A percentile compares a stretch with the other conserved stretches of the same genome.
Evolutionary conservation across 2,888 invertebrate genomes (phyloP).

Genomic region (Eumacrocentrus americanus): DNA sequence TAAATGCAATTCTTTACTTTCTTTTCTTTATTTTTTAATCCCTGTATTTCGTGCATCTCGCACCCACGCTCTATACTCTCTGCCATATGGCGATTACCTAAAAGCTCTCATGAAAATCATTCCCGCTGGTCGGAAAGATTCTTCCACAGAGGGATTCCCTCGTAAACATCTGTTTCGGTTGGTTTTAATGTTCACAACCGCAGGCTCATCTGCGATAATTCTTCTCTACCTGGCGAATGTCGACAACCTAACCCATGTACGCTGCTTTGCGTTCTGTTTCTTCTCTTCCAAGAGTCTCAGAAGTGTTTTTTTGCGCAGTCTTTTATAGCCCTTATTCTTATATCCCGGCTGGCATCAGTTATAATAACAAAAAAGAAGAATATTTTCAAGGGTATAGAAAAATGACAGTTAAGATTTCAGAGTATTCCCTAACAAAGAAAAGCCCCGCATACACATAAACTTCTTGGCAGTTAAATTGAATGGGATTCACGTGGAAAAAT

Average conservation of each 20-base stretch:
- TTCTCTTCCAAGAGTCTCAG: neutral
- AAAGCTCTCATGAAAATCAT: slow-evolving; percentile 8
- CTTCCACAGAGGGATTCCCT: slow-evolving; percentile 38
- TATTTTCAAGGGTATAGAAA: neutral
- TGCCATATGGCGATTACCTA: slow-evolving; percentile 17
- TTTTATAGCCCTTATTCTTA: no score
- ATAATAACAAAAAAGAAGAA: neutral
- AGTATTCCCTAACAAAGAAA: neutral
- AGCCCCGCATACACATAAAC: neutral
- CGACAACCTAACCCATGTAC: no score
- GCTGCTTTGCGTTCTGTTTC: slow-evolving; percentile 4
- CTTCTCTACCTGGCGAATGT: slow-evolving; percentile 17
- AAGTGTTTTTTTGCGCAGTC: neutral
- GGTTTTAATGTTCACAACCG: slow-evolving; percentile 7
- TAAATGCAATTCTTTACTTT: neutral
- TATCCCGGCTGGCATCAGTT: neutral
- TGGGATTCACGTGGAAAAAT: slow-evolving; percentile 14
- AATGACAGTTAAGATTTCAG: neutral
- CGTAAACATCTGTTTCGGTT: slow-evolving; percentile 50
- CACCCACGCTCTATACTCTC: neutral
- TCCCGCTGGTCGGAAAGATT: neutral
- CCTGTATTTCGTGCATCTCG: neutral
- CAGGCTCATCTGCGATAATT: slow-evolving; percentile 13
- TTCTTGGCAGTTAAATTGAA: neutral
- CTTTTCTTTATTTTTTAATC: neutral